Conservation (phyloP, 2,888 invertebrate species). For the Tinea pellionella region DNA sequence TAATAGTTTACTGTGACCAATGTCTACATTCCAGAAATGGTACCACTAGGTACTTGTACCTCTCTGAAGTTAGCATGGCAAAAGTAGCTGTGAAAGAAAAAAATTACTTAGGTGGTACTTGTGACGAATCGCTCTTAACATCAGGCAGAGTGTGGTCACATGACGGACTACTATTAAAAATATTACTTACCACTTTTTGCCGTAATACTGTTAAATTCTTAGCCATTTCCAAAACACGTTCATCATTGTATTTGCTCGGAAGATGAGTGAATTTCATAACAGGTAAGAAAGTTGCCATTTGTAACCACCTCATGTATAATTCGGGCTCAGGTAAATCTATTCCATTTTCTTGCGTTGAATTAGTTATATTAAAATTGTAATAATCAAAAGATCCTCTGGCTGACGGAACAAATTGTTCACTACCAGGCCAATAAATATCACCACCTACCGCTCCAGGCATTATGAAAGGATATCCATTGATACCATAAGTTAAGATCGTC, state of each 20-base stretch:
- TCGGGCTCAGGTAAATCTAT: conserved; percentile 79
- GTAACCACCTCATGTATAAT: conserved; percentile 90
- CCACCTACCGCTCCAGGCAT: conserved; percentile 96
- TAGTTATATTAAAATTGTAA: conserved; percentile 26
- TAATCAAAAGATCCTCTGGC: conserved; percentile 52
- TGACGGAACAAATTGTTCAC: conserved; percentile 63
- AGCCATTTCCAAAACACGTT: conserved; percentile 80
- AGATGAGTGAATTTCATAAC: conserved; percentile 91
- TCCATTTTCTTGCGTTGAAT: conserved; percentile 47
- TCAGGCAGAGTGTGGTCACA: too few relatives aligned
- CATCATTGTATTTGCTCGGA: conserved; percentile 89
- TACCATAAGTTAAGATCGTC: conserved; percentile 86
- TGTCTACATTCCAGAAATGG: too few relatives aligned
- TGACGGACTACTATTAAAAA: background rate
- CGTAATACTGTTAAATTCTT: conserved; percentile 80
- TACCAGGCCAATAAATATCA: conserved; percentile 76
- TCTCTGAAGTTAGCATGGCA: too few relatives aligned
- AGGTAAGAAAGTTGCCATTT: conserved; percentile 90
- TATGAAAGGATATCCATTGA: conserved; percentile 92
- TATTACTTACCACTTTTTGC: conserved; percentile 72
- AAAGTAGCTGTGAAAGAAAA: too few relatives aligned
- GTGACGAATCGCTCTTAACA: too few relatives aligned
- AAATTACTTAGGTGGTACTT: too few relatives aligned
- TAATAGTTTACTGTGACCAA: background rate
- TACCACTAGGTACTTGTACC: too few relatives aligned